Evolutionary conservation across 2,797 vertebrate genomes (phyloP), one percentile per base, ranked within the genome.

Genomic region (Masticophis lateralis): DNA sequence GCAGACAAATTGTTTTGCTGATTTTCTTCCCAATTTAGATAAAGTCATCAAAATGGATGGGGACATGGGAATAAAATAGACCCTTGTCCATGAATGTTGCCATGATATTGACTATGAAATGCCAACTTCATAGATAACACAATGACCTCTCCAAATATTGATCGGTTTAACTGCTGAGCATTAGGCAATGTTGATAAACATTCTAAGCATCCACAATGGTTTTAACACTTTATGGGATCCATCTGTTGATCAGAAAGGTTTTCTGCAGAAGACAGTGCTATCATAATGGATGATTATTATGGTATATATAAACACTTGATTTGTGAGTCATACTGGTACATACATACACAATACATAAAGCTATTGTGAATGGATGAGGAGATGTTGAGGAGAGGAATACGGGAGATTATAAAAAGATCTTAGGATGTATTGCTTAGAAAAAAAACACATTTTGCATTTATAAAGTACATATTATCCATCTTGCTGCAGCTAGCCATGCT

Each of bases 391-490:
- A 37, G 37, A 37, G 61, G 14, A n/a, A 53, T 56, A 13, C 12
- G 20, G 57, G 74, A 14, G 25, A 32, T 11, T 43, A 37, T 83
- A 83, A 59, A 57, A 53, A 32, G 43, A 4, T 18, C 8, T 60
- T 13, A 63, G 53, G 27, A 69, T 51, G n/a, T 32, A 66, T 16
- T 90, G 51, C 47, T 16, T 28, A 55, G 53, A 5, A 79, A 74
- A 66, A 60, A 55, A 63, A 87, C 37, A 63, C 20, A 55, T 87
- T 91, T 91, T 91, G 83, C 51, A 91, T 86, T 87, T 63, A 63
- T 59, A 63, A n/a, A 87, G 51, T 86, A 28, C 69, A 59, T 5
- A 11, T 91, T 47, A 47, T 83, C 51, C 47, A 10, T n/a, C 59
- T 53, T 87, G 43, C 37, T 61, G 61, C 28, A 87, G n/a, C 27